These are phyloP conservation scores for Paedocypris sp. DNA, from an alignment of 2,113 vertebrate genomes.

Conservation along the genomic window DNA sequence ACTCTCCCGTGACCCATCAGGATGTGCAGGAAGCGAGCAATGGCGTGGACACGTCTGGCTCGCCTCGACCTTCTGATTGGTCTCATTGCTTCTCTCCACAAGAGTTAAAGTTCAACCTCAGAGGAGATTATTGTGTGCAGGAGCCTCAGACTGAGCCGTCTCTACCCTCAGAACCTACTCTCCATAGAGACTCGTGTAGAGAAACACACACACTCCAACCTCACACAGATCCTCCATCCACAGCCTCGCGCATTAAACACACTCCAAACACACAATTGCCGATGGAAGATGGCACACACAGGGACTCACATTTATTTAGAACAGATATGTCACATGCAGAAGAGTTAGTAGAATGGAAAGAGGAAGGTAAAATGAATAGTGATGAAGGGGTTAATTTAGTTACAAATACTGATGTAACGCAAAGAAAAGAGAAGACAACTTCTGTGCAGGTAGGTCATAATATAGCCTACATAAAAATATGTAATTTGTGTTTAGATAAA, in stretches of 20 bases:
- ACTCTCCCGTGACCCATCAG: conserved; percentile 58
- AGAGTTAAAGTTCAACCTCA: conserved; percentile 38
- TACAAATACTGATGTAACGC: conserved; percentile 28
- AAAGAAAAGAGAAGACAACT: neutral
- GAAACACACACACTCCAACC: conserved; percentile 33
- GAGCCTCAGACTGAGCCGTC: conserved; percentile 14
- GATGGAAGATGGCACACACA: neutral
- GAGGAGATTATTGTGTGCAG: conserved; percentile 31
- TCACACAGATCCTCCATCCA: conserved; percentile 1
- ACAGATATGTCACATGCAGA: neutral
- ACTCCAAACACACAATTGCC: neutral
- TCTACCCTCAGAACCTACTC: conserved; percentile 22
- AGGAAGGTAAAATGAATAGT: conserved; percentile 44
- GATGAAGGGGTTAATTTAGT: conserved; percentile 40
- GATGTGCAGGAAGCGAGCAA: conserved; percentile 59
- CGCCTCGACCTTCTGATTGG: conserved; percentile 30
- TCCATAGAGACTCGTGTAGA: conserved; percentile 25
- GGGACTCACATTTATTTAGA: conserved; percentile 1
- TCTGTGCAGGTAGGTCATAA: conserved; percentile 27
- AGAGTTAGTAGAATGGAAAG: conserved; percentile 28
- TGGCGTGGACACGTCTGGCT: conserved; percentile 40
- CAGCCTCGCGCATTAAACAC: neutral
- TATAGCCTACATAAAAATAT: neutral
- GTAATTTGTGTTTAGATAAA: no score
- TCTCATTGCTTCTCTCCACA: conserved; percentile 29